phyloP scores from a whole-genome alignment of 2,113 vertebrate genomes.

The Pithys albifrons region DNA sequence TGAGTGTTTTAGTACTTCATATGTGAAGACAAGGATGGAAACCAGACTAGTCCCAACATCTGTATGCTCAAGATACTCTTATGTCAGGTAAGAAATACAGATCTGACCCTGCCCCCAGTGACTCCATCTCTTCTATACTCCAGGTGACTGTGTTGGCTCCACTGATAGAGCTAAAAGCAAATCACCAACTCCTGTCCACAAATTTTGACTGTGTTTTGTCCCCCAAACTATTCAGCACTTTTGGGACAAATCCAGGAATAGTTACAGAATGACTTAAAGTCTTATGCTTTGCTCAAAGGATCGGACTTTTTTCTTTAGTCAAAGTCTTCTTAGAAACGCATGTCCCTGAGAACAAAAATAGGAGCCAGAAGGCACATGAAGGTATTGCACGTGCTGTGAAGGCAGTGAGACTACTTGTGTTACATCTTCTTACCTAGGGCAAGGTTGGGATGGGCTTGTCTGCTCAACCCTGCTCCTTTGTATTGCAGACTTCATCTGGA shows the following conservation, averaged over 20 bases:
- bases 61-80: neutral
- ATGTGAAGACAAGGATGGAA: neutral
- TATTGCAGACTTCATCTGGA: neutral
- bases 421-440: neutral
- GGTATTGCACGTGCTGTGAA: neutral
- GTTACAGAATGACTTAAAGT: neutral
- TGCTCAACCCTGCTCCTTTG: neutral
- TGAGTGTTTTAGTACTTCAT: neutral
- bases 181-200: rapidly evolving
- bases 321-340: neutral
- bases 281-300: neutral
- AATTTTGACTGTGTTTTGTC: neutral
- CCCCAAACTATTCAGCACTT: neutral
- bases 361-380: neutral
- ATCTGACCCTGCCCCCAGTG: neutral
- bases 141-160: neutral
- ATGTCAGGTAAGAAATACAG: neutral
- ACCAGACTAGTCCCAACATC: neutral
- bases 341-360: neutral
- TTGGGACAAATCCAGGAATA: neutral
- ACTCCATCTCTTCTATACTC: neutral
- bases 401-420: neutral
- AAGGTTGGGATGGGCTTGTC: slow-evolving; percentile 9
- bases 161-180: neutral
- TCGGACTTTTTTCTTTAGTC: neutral